A percentile compares a stretch with the other conserved stretches of the same genome.
phyloP scores from a whole-genome alignment of 2,888 invertebrate genomes.

The Sinhomidia bicolor region DNA sequence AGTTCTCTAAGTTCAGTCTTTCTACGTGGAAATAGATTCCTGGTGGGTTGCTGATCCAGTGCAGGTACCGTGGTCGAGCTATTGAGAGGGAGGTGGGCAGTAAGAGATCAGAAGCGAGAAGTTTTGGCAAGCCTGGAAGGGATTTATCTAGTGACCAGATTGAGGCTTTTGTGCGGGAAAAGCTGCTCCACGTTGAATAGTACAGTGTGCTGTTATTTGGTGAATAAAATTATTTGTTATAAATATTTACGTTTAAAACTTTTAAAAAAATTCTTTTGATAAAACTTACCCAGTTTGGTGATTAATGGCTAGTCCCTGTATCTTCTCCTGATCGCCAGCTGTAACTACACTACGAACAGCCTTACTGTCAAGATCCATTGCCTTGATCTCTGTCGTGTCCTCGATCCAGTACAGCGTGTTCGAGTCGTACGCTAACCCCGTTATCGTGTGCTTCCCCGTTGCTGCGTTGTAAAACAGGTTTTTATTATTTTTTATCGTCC shows the following conservation, averaged over 20 bases:
- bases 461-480: not conserved
- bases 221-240: not conserved
- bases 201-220: not conserved
- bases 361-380: not conserved
- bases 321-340: not conserved
- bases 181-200: not conserved
- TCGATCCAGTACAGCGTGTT: constrained; percentile 38
- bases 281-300: constrained; percentile 18
- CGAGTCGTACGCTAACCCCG: not conserved
- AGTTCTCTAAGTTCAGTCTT: not conserved
- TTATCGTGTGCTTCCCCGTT: not conserved
- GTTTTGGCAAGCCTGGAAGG: not conserved
- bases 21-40: constrained; percentile 66
- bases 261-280: not conserved
- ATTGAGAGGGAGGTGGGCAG: constrained; percentile 27
- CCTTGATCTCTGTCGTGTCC: not conserved
- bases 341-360: not conserved
- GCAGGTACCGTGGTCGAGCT: not conserved
- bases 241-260: not conserved
- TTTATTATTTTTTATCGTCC: no score
- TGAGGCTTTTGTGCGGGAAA: not conserved
- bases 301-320: constrained; percentile 45
- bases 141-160: not conserved
- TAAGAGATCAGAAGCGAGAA: not conserved
- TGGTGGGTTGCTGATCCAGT: constrained; percentile 58